phyloP scores from a whole-genome alignment of 1,140 invertebrate genomes.

The Leptestheria dahalacensis region DNA sequence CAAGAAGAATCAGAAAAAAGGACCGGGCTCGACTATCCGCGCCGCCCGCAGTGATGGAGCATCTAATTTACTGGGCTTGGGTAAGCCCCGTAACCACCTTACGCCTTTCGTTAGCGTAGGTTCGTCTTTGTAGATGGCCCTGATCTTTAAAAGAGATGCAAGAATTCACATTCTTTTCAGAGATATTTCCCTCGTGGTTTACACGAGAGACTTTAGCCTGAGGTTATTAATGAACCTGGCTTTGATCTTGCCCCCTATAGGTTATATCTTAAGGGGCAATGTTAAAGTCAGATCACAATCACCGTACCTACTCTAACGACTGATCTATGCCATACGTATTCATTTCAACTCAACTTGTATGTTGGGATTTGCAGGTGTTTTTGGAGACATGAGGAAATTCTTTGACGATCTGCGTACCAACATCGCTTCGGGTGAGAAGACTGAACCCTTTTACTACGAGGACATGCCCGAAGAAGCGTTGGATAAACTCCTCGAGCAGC shows the following conservation, averaged over 20 bases:
- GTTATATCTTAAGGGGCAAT: too few species aligned
- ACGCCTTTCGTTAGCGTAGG: slow-evolving; percentile 12
- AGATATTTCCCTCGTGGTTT: too few species aligned
- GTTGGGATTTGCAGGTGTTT: slow-evolving; percentile 5
- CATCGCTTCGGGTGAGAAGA: not conserved
- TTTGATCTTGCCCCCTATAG: too few species aligned
- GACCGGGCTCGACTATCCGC: not conserved
- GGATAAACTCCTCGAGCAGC: not conserved
- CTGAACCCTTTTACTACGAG: not conserved
- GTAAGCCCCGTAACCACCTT: slow-evolving; percentile 9
- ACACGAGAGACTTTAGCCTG: too few species aligned
- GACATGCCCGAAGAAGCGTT: not conserved
- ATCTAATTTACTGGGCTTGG: slow-evolving; percentile 6
- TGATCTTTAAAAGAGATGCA: not conserved
- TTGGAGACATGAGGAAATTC: slow-evolving; percentile 10
- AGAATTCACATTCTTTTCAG: too few species aligned
- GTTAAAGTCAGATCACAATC: too few species aligned
- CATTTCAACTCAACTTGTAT: not conserved
- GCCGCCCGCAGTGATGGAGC: slow-evolving; percentile 1
- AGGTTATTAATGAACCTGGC: too few species aligned
- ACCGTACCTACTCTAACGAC: too few species aligned
- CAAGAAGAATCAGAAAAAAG: not conserved
- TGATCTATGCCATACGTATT: too few species aligned
- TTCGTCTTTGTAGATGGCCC: not conserved
- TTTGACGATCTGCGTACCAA: slow-evolving; percentile 9